phyloP scores from a whole-genome alignment of 2,888 invertebrate species.

The Serrognathus titanus region DNA sequence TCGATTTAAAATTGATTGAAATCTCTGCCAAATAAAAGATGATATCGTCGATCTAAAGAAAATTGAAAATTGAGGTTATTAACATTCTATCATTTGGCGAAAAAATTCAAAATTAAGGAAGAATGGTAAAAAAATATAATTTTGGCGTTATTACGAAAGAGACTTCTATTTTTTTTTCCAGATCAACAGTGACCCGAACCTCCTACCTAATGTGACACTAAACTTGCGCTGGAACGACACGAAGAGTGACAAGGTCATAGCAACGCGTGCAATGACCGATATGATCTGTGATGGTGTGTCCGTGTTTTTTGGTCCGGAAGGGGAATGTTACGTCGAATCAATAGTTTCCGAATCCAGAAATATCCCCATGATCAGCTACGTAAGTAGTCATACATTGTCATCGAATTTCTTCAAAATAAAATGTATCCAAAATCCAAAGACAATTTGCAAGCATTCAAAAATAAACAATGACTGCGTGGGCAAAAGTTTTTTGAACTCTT shows the following conservation, averaged over 20 bases:
- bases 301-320: constrained; percentile 95
- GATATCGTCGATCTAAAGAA: too few species aligned
- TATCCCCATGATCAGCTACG: constrained; percentile 96
- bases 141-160: too few species aligned
- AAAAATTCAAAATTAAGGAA: too few species aligned
- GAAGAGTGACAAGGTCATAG: constrained; percentile 76
- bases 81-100: too few species aligned
- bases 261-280: constrained; percentile 80
- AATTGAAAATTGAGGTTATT: too few species aligned
- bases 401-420: not conserved
- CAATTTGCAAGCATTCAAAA: too few species aligned
- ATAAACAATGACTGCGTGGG: too few species aligned
- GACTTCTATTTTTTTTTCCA: constrained; percentile 41
- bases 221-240: constrained; percentile 80
- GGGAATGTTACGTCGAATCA: constrained; percentile 90
- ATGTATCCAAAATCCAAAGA: not conserved
- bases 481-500: too few species aligned
- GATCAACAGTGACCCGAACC: constrained; percentile 67
- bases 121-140: too few species aligned
- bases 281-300: constrained; percentile 88
- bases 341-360: constrained; percentile 90
- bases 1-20: too few species aligned
- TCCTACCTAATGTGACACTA: constrained; percentile 73
- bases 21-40: too few species aligned
- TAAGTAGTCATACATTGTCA: constrained; percentile 69